phyloP scores from a whole-genome alignment of 2,888 invertebrate genomes.

The Rhagonycha fulva region DNA sequence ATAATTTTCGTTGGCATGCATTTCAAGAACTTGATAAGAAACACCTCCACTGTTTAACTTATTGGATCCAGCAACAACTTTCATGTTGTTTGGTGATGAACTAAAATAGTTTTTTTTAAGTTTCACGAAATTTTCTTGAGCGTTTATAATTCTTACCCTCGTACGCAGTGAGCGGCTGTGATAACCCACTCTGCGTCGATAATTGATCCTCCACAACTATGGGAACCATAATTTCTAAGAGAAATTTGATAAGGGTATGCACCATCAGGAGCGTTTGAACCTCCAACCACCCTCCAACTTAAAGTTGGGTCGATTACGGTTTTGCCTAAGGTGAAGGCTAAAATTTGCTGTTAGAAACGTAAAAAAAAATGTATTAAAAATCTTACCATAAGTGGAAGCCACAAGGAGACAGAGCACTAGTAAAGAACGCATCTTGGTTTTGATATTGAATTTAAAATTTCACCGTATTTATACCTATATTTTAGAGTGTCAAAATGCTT shows the following conservation, averaged over 20 bases:
- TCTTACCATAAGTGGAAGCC: too few species aligned
- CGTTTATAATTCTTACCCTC: conserved; percentile 14
- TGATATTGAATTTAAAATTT: too few species aligned
- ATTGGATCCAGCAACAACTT: background rate
- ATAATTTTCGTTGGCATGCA: conserved; percentile 53
- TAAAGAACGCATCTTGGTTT: background rate
- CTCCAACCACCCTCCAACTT: conserved; percentile 26
- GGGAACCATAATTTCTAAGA: conserved; percentile 43
- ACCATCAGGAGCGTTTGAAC: conserved; percentile 27
- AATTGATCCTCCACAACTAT: conserved; percentile 40
- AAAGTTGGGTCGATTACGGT: background rate
- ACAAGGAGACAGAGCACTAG: background rate
- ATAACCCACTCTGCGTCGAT: conserved; percentile 33
- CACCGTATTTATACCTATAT: too few species aligned
- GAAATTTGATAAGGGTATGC: conserved; percentile 41
- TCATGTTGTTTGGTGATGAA: background rate
- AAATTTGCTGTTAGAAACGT: background rate
- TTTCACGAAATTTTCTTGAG: background rate
- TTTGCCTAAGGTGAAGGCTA: background rate
- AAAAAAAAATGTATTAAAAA: too few species aligned
- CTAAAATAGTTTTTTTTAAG: background rate
- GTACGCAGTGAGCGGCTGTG: conserved; percentile 44
- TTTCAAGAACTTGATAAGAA: too few species aligned
- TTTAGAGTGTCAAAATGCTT: too few species aligned
- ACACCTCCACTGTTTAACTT: background rate